These are phyloP conservation scores for Lithophane semibrunnea DNA, from an alignment of 2,888 invertebrate genomes.

Conservation along the genomic window DNA sequence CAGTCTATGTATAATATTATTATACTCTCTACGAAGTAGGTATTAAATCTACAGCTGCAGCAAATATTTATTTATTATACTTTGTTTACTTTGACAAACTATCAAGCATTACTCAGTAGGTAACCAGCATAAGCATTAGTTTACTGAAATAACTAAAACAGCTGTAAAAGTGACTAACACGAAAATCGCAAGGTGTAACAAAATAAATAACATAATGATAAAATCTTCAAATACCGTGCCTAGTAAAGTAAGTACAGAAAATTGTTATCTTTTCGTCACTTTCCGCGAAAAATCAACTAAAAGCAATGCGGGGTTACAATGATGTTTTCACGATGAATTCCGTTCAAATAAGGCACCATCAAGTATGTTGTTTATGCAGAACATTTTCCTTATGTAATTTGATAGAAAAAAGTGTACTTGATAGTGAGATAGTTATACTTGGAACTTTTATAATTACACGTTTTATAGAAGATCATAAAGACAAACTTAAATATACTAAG, in stretches of 20 bases:
- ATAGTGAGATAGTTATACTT: neutral
- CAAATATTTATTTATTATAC: neutral
- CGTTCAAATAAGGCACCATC: constrained; percentile 44
- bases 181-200: neutral
- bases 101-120: constrained; percentile 12
- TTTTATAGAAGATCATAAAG: neutral
- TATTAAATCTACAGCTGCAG: neutral
- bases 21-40: neutral
- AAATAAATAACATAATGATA: constrained; percentile 8
- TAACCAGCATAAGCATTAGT: neutral
- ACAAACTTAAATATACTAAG: neutral
- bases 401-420: constrained; percentile 27
- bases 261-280: constrained; percentile 43
- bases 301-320: constrained; percentile 52
- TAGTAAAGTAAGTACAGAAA: neutral
- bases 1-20: neutral
- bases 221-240: constrained; percentile 3
- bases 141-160: neutral
- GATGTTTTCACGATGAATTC: constrained; percentile 59
- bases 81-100: neutral
- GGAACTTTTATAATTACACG: neutral
- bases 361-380: neutral
- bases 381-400: constrained; percentile 14
- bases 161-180: neutral
- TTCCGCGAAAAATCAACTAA: constrained; percentile 35